phyloP scores from a whole-genome alignment of 2,113 vertebrate genomes.

The Diglossa brunneiventris region DNA sequence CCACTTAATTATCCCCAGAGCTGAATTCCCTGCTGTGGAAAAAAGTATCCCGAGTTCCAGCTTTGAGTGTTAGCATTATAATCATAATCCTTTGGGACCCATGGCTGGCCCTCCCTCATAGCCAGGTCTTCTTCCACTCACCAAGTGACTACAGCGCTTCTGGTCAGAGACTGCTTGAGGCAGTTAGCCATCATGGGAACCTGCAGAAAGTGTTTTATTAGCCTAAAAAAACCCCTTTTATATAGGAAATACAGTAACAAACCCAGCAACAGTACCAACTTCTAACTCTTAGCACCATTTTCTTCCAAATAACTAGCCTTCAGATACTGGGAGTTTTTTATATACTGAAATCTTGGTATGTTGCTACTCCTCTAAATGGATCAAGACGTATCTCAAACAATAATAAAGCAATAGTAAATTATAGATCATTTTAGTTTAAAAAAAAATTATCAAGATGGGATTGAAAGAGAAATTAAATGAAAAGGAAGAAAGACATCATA shows the following conservation, averaged over 20 bases:
- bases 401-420: background rate
- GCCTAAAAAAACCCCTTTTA: background rate
- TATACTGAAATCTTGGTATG: background rate
- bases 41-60: background rate
- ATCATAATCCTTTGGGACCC: background rate
- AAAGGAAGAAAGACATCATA: background rate
- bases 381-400: background rate
- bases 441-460: background rate
- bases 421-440: background rate
- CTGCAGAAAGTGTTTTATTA: background rate
- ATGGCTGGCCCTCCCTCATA: background rate
- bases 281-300: background rate
- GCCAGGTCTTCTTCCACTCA: background rate
- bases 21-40: background rate
- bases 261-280: background rate
- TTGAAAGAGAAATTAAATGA: slow-evolving; percentile 18
- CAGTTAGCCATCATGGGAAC: background rate
- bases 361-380: background rate
- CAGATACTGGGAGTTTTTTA: background rate
- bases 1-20: background rate
- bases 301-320: background rate
- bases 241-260: background rate
- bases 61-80: background rate
- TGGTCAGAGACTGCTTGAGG: background rate
- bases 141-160: background rate